A percentile compares a stretch with the other conserved stretches of the same genome.
Evolutionary conservation across 2,113 vertebrate genomes (phyloP).

Genomic region (Peucedramus taeniatus): DNA sequence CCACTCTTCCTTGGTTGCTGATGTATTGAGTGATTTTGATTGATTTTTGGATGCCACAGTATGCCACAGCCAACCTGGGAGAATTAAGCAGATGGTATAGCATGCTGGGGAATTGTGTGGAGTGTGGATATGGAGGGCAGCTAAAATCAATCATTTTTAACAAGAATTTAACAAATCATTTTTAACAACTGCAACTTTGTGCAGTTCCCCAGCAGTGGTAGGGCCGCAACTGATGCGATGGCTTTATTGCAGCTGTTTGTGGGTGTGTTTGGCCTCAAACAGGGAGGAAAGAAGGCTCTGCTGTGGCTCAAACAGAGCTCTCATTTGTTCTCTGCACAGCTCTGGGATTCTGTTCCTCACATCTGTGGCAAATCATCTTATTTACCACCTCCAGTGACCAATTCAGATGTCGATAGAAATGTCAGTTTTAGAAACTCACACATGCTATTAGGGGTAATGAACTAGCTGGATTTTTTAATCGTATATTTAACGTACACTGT

Average conservation of each 20-base stretch:
- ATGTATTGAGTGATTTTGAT: not conserved
- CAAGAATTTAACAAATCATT: slow-evolving; percentile 16
- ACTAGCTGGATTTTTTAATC: not conserved
- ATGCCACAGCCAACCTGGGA: not conserved
- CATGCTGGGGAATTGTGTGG: not conserved
- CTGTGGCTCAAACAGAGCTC: not conserved
- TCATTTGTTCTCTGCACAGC: slow-evolving; percentile 8
- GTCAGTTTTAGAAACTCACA: slow-evolving; percentile 8
- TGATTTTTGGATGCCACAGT: slow-evolving; percentile 5
- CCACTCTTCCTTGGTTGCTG: not conserved
- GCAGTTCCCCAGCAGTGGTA: not conserved
- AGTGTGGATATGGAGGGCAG: not conserved
- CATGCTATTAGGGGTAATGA: not conserved
- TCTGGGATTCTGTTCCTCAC: not conserved
- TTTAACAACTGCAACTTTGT: slow-evolving; percentile 34
- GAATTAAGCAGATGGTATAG: not conserved
- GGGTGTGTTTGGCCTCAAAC: not conserved
- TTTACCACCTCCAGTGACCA: slow-evolving; percentile 47
- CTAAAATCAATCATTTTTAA: slow-evolving; percentile 22
- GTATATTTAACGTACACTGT: not conserved
- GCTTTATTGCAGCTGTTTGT: slow-evolving; percentile 52
- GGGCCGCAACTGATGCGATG: slow-evolving; percentile 21
- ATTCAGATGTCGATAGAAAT: slow-evolving; percentile 30
- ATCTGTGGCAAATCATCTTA: slow-evolving; percentile 58
- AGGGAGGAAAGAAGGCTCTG: not conserved